Evolutionary conservation across 1,140 invertebrate species (phyloP).

Genomic region (Frieseomelitta varia): DNA sequence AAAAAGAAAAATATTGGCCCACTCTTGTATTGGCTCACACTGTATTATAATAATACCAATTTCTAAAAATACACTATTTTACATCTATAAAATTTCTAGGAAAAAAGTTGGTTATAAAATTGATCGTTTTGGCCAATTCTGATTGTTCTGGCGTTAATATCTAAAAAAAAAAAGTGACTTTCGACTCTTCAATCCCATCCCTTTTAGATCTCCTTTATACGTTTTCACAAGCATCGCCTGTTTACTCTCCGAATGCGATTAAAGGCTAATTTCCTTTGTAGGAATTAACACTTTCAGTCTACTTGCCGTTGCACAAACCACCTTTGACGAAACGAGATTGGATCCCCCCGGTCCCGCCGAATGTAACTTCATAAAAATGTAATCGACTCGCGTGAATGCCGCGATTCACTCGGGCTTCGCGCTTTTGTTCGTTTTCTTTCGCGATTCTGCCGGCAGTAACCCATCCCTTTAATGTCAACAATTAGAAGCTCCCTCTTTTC

Average conservation of each 20-base stretch:
- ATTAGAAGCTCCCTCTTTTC: conserved; percentile 30
- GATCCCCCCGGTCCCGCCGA: background rate
- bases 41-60: too few species aligned
- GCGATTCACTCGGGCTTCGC: background rate
- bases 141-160: too few species aligned
- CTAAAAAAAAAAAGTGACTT: too few species aligned
- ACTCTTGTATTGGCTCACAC: too few species aligned
- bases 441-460: background rate
- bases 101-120: too few species aligned
- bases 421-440: conserved; percentile 10
- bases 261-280: background rate
- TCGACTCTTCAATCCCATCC: background rate
- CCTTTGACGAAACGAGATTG: conserved; percentile 5
- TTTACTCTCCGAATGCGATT: background rate
- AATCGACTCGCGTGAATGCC: conserved; percentile 15
- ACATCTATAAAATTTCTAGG: too few species aligned
- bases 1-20: too few species aligned
- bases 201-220: background rate
- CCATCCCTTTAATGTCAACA: conserved; percentile 43
- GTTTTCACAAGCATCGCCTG: background rate
- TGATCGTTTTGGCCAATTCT: too few species aligned
- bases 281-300: background rate
- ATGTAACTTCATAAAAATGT: conserved; percentile 13
- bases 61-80: too few species aligned
- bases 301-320: background rate